A percentile compares a stretch with the other conserved stretches of the same genome.
These are phyloP conservation scores for Eospalax fontanierii DNA, from an alignment of 2,797 vertebrate genomes.

Conservation along the genomic window DNA sequence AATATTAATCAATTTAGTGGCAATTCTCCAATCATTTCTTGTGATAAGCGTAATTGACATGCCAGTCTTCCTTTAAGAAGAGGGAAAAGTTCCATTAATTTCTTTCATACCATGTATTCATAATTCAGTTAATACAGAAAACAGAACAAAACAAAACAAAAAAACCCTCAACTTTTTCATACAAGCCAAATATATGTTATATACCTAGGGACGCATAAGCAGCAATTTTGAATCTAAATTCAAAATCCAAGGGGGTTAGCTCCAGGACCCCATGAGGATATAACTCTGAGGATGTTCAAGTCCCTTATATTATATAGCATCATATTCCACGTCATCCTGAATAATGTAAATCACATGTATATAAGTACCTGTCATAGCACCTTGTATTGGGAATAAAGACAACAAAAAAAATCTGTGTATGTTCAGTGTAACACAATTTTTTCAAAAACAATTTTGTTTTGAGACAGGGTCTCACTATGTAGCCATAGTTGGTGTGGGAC, in stretches of 20 bases:
- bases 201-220: background rate
- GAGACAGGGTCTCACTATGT: no score
- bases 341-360: background rate
- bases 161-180: background rate
- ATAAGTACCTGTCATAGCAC: background rate
- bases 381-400: background rate
- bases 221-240: slow-evolving; percentile 52
- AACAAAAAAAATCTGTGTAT: background rate
- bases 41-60: slow-evolving; percentile 95
- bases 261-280: background rate
- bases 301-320: background rate
- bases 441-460: no score
- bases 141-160: slow-evolving; percentile 2
- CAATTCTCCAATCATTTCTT: slow-evolving; percentile 94
- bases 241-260: background rate
- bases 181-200: background rate
- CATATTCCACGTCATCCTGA: background rate
- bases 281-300: background rate
- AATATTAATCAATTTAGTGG: slow-evolving; percentile 95
- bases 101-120: slow-evolving; percentile 28
- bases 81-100: background rate
- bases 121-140: slow-evolving; percentile 43
- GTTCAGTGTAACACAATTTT: no score
- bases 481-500: no score
- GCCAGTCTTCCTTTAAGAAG: slow-evolving; percentile 92